Evolutionary conservation across 2,888 invertebrate species (phyloP).

Genomic region (Aspidiotus destructor): DNA sequence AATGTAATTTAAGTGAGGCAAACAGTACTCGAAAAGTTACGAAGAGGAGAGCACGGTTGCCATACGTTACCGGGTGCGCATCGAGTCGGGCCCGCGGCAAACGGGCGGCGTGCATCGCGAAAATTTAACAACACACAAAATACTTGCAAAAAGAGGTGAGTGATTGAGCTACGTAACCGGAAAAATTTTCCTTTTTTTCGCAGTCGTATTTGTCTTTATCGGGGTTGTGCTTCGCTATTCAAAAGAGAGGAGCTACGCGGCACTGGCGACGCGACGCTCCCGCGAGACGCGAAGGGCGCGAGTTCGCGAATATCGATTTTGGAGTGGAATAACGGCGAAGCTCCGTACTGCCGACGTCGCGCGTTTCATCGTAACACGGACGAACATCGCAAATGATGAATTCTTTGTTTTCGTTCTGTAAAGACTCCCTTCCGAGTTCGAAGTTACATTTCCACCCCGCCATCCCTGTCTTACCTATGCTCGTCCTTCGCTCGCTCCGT

Average conservation of each 20-base stretch:
- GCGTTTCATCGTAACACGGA: constrained; percentile 39
- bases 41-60: constrained; percentile 7
- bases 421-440: constrained; percentile 17
- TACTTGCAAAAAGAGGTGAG: constrained; percentile 13
- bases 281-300: constrained; percentile 42
- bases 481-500: constrained; percentile 17
- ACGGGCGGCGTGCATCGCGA: not conserved
- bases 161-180: constrained; percentile 25
- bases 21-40: not conserved
- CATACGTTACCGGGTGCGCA: not conserved
- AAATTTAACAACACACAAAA: not conserved
- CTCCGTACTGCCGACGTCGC: constrained; percentile 40
- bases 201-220: constrained; percentile 17
- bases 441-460: constrained; percentile 8
- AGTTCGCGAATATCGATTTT: constrained; percentile 35
- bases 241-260: constrained; percentile 5
- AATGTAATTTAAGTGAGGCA: too few species aligned
- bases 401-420: constrained; percentile 31
- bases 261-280: constrained; percentile 37
- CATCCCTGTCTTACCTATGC: not conserved
- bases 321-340: constrained; percentile 29
- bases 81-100: constrained; percentile 7
- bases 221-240: not conserved
- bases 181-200: constrained; percentile 22
- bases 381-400: constrained; percentile 30